Evolutionary conservation across 2,113 vertebrate genomes (phyloP).

Genomic region (Myocastor coypus): DNA sequence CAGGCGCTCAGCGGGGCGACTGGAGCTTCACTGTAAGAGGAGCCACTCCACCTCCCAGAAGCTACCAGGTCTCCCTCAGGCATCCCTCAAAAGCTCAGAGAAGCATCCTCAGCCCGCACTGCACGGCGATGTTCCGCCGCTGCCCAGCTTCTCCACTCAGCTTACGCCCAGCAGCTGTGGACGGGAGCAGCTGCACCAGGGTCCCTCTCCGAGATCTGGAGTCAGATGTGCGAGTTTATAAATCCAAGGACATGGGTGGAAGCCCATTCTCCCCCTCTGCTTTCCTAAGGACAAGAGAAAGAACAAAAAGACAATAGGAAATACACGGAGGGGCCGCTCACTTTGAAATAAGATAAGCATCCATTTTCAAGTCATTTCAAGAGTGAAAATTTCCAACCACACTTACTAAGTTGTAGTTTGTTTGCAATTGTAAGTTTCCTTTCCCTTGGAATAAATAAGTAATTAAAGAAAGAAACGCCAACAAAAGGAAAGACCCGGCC

Average conservation of each 20-base stretch:
- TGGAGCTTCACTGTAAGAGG: conserved; percentile 15
- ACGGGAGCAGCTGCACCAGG: background rate
- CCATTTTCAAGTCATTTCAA: conserved; percentile 63
- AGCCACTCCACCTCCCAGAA: background rate
- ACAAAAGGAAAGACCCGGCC: background rate
- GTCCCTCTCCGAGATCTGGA: background rate
- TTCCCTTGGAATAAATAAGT: conserved; percentile 17
- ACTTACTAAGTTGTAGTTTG: conserved; percentile 45
- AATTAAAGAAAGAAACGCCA: conserved; percentile 50
- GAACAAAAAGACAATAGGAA: background rate
- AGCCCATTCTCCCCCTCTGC: background rate
- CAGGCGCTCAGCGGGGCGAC: background rate
- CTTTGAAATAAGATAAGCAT: conserved; percentile 36
- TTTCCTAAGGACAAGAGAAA: background rate
- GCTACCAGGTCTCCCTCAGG: conserved; percentile 25
- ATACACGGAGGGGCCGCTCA: background rate
- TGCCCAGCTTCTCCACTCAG: background rate
- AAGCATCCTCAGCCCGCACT: background rate
- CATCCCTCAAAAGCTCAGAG: conserved; percentile 55
- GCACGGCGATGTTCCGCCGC: background rate
- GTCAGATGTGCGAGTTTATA: background rate
- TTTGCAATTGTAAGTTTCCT: conserved; percentile 34
- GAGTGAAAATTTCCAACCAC: conserved; percentile 52
- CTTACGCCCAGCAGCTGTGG: background rate
- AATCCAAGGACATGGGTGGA: background rate